Base-by-base conservation (phyloP, 2,113 vertebrate genomes). In the Megatriorchis doriae region DNA sequence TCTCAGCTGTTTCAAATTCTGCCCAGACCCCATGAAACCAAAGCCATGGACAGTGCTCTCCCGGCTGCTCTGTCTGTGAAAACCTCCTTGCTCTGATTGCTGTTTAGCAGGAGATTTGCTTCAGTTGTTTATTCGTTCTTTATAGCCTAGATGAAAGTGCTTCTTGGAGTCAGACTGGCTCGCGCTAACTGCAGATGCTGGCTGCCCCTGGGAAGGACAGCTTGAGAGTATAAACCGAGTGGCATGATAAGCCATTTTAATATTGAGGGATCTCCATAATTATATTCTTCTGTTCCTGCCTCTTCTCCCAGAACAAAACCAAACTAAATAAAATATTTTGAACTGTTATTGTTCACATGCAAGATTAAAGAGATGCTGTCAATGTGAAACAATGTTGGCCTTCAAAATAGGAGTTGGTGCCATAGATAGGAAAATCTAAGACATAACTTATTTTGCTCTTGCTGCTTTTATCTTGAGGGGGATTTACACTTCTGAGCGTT, bases 1-100 rank as follows among this genome's bases (percentile, higher is more conserved):
- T 77, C 61, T 96, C 80, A 94, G 86, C 89, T 96, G 68, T 84
- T 94, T 82, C 40, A 16, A 77, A 71, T 90, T 87, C 65, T 87
- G 34, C 63, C 48, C 5, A 1, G 31, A 87, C 92, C 66, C 38
- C 22, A 55, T 38, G 53, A 92, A 83, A 74, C 36, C 32, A 61
- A 65, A 95, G 56, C 26, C 10, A 6, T 36, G 62, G 81, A 47
- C 12, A 62, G 63, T 16, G 36, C 19, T 86, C 17, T 91, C 32
- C 47, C 3, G 6, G 12, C 29, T 86, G n/a, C 32, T 71, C 52
- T 83, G 78, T 36, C 52, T 84, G 14, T 86, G 52, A 75, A 89
- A 75, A 45, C 47, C 55, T 81, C 32, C 50, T 72, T 75, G n/a
- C 40, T 48, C 53, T 73, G 43, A 63, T 29, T 58, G 45, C 56